Conservation (phyloP, 2,888 invertebrate genomes). For the Pollenia labialis region DNA sequence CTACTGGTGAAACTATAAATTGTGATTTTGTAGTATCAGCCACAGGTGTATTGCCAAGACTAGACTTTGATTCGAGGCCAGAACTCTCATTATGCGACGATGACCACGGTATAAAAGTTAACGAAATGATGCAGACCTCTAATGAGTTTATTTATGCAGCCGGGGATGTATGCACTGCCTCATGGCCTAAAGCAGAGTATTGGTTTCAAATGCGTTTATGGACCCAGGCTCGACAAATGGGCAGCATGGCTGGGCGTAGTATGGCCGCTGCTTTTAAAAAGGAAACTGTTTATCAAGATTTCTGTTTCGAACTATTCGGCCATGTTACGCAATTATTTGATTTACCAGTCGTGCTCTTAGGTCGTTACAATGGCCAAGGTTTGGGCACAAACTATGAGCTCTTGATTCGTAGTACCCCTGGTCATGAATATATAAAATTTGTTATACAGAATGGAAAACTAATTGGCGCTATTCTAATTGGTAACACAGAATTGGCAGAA, state of each 20-base stretch:
- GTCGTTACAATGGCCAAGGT: conserved; percentile 96
- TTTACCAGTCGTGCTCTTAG: conserved; percentile 95
- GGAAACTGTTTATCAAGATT: conserved; percentile 92
- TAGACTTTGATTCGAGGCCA: conserved; percentile 85
- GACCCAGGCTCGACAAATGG: conserved; percentile 99
- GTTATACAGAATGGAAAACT: conserved; percentile 92
- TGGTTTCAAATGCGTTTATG: conserved; percentile 98
- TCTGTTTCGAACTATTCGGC: conserved; percentile 98
- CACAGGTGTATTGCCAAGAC: conserved; percentile 93
- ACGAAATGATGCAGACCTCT: conserved; percentile 93
- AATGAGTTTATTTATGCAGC: conserved; percentile 94
- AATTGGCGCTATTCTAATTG: conserved; percentile 97
- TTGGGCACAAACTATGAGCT: conserved; percentile 92
- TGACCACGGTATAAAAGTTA: conserved; percentile 94
- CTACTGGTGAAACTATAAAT: conserved; percentile 87
- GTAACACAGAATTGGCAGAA: conserved; percentile 98
- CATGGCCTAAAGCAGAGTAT: conserved; percentile 90
- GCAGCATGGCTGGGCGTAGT: conserved; percentile 94
- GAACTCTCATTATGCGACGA: conserved; percentile 85
- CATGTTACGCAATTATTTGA: conserved; percentile 98
- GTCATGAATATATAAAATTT: conserved; percentile 93
- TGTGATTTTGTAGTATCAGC: conserved; percentile 98
- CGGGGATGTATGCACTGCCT: conserved; percentile 96
- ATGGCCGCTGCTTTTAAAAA: conserved; percentile 88
- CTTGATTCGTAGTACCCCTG: conserved; percentile 92